A percentile compares a stretch with the other conserved stretches of the same genome.
Evolutionary conservation across 1,140 invertebrate species (phyloP).

Genomic region (Gyrodactylus salaris): DNA sequence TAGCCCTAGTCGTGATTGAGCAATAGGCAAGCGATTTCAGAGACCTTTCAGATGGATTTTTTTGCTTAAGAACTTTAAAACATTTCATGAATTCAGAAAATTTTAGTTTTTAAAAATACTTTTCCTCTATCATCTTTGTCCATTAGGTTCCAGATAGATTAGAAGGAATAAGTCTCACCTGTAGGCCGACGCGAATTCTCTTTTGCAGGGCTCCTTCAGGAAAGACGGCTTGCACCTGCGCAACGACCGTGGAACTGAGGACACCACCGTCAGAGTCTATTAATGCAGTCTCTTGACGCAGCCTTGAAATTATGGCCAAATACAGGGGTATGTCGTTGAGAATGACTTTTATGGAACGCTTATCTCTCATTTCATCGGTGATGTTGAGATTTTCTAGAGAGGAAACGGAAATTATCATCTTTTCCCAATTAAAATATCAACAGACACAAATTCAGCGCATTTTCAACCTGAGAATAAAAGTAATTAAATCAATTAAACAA

Average conservation of each 20-base stretch:
- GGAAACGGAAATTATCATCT: too few relatives aligned
- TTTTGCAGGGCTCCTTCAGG: conserved; percentile 58
- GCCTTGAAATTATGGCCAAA: conserved; percentile 65
- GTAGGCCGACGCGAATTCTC: conserved; percentile 16
- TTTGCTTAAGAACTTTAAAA: too few relatives aligned
- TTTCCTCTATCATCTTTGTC: too few relatives aligned
- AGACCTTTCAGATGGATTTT: too few relatives aligned
- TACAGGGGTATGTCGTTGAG: conserved; percentile 87
- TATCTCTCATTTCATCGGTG: conserved; percentile 23
- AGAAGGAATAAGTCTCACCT: conserved; percentile 1
- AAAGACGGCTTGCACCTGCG: conserved; percentile 77
- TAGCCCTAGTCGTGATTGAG: too few relatives aligned
- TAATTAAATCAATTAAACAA: too few relatives aligned
- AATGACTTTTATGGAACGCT: conserved; percentile 52
- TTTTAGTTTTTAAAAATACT: too few relatives aligned
- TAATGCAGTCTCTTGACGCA: conserved; percentile 69
- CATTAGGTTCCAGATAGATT: conserved; percentile 22
- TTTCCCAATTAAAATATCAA: too few relatives aligned
- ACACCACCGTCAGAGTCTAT: conserved; percentile 83
- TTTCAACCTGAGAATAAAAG: too few relatives aligned
- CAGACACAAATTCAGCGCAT: too few relatives aligned
- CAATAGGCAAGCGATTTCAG: too few relatives aligned
- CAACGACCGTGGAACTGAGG: conserved; percentile 68
- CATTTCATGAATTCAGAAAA: too few relatives aligned
- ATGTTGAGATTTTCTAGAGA: conserved; percentile 5